These are phyloP conservation scores for Penaeus japonicus DNA, from an alignment of 1,140 invertebrate genomes.

Conservation along the genomic window DNA sequence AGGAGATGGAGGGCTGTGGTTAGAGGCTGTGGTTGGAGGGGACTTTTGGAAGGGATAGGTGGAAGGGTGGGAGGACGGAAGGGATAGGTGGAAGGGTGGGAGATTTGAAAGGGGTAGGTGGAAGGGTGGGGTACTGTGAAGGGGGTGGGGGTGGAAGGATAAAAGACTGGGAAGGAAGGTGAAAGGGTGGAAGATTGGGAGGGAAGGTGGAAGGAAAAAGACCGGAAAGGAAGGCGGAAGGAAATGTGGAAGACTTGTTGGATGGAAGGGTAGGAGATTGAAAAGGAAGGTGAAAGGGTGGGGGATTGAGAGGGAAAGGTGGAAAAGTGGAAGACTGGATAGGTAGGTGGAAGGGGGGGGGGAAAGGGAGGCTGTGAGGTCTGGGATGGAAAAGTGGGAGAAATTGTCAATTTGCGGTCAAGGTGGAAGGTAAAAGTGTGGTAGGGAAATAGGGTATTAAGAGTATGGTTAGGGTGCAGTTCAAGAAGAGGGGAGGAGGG, in stretches of 20 bases:
- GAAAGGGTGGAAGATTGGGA: not conserved
- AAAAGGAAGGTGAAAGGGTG: not conserved
- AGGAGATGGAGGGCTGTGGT: not conserved
- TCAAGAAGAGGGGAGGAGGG: no score
- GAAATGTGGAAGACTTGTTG: no score
- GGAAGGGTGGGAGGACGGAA: not conserved
- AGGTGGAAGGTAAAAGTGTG: no score
- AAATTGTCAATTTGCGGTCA: no score
- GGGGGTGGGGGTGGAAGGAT: not conserved
- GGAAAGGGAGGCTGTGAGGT: not conserved
- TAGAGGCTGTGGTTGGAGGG: not conserved
- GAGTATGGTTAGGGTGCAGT: no score
- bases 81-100: not conserved
- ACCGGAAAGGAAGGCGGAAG: no score
- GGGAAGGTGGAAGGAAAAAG: not conserved
- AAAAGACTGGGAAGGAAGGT: not conserved
- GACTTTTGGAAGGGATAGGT: no score
- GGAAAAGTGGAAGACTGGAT: not conserved
- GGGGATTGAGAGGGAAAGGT: not conserved
- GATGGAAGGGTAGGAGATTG: no score
- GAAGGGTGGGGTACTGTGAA: not conserved
- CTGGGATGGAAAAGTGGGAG: no score
- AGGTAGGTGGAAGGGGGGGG: not conserved
- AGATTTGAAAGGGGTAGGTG: not conserved
- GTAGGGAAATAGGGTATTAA: no score